These are phyloP conservation scores for Acrocyrtus sp. DNA, from an alignment of 2,888 invertebrate species.

Conservation along the genomic window DNA sequence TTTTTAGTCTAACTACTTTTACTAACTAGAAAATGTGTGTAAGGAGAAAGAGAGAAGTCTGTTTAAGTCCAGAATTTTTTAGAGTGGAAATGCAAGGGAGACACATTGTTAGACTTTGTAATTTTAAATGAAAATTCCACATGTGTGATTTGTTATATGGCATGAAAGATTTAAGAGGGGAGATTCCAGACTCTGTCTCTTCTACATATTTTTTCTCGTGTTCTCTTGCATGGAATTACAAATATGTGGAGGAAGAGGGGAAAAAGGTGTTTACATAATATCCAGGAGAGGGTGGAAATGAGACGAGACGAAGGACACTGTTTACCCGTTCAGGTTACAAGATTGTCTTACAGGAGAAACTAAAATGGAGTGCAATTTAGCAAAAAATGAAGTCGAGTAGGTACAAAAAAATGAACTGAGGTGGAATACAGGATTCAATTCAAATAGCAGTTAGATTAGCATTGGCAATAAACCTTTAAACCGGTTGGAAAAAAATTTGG, in stretches of 20 bases:
- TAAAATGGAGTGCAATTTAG: too few species aligned
- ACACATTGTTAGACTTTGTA: conserved; percentile 52
- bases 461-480: conserved; percentile 7
- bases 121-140: conserved; percentile 54
- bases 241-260: conserved; percentile 21
- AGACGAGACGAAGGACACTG: too few species aligned
- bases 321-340: too few species aligned
- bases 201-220: conserved; percentile 31
- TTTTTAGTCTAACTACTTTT: conserved; percentile 12
- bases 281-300: background rate
- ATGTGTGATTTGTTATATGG: conserved; percentile 53
- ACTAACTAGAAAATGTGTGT: background rate
- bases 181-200: conserved; percentile 46
- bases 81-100: conserved; percentile 39
- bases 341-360: too few species aligned
- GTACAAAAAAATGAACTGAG: too few species aligned
- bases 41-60: too few species aligned
- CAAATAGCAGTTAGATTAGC: conserved; percentile 34
- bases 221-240: conserved; percentile 38
- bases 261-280: conserved; percentile 30
- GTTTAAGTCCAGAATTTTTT: too few species aligned
- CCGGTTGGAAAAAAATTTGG: too few species aligned
- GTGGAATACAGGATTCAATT: too few species aligned
- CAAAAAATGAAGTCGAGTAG: too few species aligned
- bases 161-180: conserved; percentile 52